phyloP scores from a whole-genome alignment of 1,140 invertebrate genomes.

The Homarus americanus region DNA sequence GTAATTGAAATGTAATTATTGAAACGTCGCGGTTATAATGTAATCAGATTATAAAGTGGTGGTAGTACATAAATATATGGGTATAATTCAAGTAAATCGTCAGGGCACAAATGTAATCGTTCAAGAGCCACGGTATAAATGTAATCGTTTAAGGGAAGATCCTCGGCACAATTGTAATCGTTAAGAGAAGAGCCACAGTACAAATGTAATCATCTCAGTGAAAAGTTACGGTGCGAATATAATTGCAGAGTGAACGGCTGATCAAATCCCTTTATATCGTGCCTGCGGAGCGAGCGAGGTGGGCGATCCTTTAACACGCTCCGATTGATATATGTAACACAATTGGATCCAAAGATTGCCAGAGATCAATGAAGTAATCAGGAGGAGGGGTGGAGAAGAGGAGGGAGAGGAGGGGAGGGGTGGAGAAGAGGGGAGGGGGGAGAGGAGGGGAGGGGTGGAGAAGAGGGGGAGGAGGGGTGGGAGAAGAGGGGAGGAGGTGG shows the following conservation, averaged over 20 bases:
- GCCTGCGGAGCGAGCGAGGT: too few species aligned
- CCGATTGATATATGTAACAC: constrained; percentile 6
- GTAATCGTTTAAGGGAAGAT: too few species aligned
- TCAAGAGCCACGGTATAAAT: too few species aligned
- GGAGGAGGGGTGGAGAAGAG: not conserved
- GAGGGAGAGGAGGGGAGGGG: not conserved
- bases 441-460: not conserved
- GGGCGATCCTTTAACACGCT: not conserved
- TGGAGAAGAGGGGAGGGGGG: not conserved
- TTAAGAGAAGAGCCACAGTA: not conserved
- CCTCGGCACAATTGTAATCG: too few species aligned
- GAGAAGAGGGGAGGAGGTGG: not conserved
- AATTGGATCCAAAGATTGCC: constrained; percentile 6
- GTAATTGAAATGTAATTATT: too few species aligned
- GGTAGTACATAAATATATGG: too few species aligned
- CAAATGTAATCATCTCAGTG: not conserved
- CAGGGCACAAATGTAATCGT: too few species aligned
- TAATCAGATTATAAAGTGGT: too few species aligned
- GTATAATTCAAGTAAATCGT: too few species aligned
- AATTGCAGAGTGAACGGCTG: not conserved
- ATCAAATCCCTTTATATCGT: not conserved
- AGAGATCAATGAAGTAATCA: not conserved
- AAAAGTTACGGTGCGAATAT: not conserved
- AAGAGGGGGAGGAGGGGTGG: not conserved
- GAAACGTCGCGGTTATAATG: too few species aligned